Evolutionary conservation across 1,140 invertebrate species (phyloP).

Genomic region (Heliconius hewitsoni): DNA sequence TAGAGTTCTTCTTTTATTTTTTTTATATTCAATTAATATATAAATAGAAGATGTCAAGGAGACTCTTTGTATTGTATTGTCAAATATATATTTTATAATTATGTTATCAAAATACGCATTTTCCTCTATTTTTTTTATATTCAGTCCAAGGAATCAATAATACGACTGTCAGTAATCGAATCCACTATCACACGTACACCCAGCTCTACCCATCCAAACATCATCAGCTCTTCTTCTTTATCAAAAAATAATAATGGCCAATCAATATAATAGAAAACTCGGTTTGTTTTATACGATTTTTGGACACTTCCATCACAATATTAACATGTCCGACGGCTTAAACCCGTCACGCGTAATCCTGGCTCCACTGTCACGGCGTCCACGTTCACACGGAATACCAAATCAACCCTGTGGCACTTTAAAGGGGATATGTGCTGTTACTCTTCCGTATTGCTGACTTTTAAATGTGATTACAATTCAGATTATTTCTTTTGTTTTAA

Average conservation of each 20-base stretch:
- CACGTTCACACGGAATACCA: constrained; percentile 38
- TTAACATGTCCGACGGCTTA: constrained; percentile 31
- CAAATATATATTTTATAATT: neutral
- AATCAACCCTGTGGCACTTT: constrained; percentile 29
- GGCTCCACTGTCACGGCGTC: constrained; percentile 21
- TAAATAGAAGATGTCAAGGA: constrained; percentile 27
- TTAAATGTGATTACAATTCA: constrained; percentile 22
- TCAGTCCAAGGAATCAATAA: too few species aligned
- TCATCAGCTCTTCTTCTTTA: too few species aligned
- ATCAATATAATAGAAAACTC: neutral
- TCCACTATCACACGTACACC: too few species aligned
- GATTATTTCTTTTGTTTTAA: neutral
- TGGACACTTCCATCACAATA: constrained; percentile 26
- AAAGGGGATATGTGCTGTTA: constrained; percentile 29
- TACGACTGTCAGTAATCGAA: too few species aligned
- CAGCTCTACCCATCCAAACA: too few species aligned
- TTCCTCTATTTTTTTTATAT: neutral
- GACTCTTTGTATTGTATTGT: constrained; percentile 12
- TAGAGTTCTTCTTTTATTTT: constrained; percentile 27
- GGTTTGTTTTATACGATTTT: neutral
- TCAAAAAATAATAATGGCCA: too few species aligned
- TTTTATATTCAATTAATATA: constrained; percentile 35
- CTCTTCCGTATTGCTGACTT: neutral
- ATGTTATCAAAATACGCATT: neutral
- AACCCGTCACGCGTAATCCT: constrained; percentile 38